A percentile compares a stretch with the other conserved stretches of the same genome.
Evolutionary conservation across 2,888 invertebrate species (phyloP).

Genomic region (Ditula angustiorana): DNA sequence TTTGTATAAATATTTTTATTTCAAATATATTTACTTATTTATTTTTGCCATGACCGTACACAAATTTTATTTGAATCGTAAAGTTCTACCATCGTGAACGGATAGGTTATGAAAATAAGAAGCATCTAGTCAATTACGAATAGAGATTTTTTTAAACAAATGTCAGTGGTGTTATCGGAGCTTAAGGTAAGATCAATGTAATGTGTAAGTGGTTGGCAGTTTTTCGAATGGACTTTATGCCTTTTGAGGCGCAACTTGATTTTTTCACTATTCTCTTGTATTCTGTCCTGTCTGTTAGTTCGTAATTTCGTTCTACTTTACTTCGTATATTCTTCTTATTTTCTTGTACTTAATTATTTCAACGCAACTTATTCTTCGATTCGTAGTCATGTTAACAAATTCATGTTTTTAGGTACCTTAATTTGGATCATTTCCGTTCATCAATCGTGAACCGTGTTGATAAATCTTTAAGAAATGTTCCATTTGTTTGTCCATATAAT

Average conservation of each 20-base stretch:
- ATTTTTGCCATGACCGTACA: conserved; percentile 24
- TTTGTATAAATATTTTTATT: conserved; percentile 35
- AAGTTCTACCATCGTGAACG: conserved; percentile 46
- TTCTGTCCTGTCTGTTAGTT: conserved; percentile 60
- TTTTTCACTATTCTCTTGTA: conserved; percentile 56
- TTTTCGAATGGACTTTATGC: conserved; percentile 70
- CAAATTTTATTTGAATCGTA: conserved; percentile 13
- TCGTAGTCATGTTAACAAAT: conserved; percentile 69
- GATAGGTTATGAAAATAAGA: conserved; percentile 54
- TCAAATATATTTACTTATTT: conserved; percentile 38
- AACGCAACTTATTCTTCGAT: conserved; percentile 53
- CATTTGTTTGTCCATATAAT: not conserved
- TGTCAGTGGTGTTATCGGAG: conserved; percentile 82
- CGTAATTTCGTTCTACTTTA: conserved; percentile 64
- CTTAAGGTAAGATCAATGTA: conserved; percentile 79
- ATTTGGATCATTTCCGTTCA: conserved; percentile 12
- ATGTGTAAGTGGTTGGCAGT: conserved; percentile 80
- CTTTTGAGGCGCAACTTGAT: conserved; percentile 54
- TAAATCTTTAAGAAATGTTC: not conserved
- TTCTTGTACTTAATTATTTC: conserved; percentile 48
- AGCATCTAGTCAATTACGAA: conserved; percentile 68
- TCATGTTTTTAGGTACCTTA: conserved; percentile 64
- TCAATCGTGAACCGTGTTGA: not conserved
- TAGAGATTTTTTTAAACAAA: conserved; percentile 60
- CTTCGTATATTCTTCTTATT: conserved; percentile 62